Evolutionary conservation across 2,797 vertebrate species (phyloP).

Genomic region (Okamejei kenojei): DNA sequence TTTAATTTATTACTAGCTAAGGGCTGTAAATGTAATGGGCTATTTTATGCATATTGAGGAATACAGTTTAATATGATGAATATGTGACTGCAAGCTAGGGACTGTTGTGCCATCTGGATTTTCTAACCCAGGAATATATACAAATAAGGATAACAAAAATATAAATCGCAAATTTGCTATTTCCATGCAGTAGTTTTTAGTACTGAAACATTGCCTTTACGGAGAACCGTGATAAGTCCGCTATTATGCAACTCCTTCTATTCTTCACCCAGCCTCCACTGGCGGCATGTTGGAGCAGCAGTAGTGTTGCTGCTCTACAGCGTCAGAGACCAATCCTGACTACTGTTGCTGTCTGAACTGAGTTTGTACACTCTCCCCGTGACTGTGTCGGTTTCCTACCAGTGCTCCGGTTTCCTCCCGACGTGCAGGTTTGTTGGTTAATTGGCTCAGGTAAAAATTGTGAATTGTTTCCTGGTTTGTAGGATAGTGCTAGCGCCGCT

Average conservation of each 20-base stretch:
- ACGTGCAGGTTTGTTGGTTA: too few relatives aligned
- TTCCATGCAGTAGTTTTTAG: neutral
- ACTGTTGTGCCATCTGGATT: conserved; percentile 24
- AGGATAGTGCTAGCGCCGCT: too few relatives aligned
- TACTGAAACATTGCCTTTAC: neutral
- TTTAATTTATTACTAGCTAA: conserved; percentile 30
- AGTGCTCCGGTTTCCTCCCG: too few relatives aligned
- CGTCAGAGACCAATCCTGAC: too few relatives aligned
- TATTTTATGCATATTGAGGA: conserved; percentile 16
- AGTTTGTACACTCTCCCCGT: too few relatives aligned
- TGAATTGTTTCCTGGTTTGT: too few relatives aligned
- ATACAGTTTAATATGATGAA: conserved; percentile 34
- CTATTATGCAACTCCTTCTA: neutral
- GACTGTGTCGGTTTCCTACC: too few relatives aligned
- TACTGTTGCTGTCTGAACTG: too few relatives aligned
- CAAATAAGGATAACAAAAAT: neutral
- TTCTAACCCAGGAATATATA: neutral
- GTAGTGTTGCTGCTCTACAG: too few relatives aligned
- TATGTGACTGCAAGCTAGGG: conserved; percentile 3
- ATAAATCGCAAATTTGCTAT: neutral
- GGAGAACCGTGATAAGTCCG: neutral
- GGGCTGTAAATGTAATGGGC: conserved; percentile 20
- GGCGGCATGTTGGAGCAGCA: too few relatives aligned
- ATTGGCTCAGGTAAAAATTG: too few relatives aligned
- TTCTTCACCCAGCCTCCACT: neutral